phyloP scores from a whole-genome alignment of 2,113 vertebrate species.

The Ptilonorhynchus violaceus region DNA sequence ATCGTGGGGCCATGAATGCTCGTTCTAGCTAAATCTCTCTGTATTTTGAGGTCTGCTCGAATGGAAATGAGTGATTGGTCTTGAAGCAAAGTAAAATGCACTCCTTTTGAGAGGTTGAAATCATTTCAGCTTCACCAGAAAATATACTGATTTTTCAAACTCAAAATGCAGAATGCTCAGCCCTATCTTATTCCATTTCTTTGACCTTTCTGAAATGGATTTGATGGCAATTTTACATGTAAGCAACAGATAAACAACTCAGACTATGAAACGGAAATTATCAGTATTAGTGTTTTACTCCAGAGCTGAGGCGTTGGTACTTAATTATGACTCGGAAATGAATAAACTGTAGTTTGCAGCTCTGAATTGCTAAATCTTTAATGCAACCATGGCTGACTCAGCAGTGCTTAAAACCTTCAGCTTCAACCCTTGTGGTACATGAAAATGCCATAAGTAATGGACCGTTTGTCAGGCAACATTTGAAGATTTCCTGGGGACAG shows the following conservation, averaged over 20 bases:
- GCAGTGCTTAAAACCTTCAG: not conserved
- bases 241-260: not conserved
- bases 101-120: not conserved
- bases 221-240: not conserved
- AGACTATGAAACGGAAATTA: not conserved
- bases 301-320: not conserved
- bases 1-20: not conserved
- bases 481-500: constrained; percentile 1
- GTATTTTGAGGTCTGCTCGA: not conserved
- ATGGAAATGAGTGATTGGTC: not conserved
- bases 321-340: not conserved
- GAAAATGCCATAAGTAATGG: not conserved
- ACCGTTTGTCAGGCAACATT: not conserved
- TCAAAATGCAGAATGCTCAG: not conserved
- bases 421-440: not conserved
- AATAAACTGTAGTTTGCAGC: not conserved
- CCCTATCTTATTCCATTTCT: not conserved
- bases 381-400: not conserved
- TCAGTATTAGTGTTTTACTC: not conserved
- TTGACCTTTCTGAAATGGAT: not conserved
- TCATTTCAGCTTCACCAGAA: not conserved
- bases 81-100: not conserved
- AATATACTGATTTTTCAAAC: not conserved
- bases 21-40: not conserved
- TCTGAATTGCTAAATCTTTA: constrained; percentile 2